A percentile compares a stretch with the other conserved stretches of the same genome.
phyloP scores from a whole-genome alignment of 1,140 invertebrate species.

The Drosophila tsacasi region DNA sequence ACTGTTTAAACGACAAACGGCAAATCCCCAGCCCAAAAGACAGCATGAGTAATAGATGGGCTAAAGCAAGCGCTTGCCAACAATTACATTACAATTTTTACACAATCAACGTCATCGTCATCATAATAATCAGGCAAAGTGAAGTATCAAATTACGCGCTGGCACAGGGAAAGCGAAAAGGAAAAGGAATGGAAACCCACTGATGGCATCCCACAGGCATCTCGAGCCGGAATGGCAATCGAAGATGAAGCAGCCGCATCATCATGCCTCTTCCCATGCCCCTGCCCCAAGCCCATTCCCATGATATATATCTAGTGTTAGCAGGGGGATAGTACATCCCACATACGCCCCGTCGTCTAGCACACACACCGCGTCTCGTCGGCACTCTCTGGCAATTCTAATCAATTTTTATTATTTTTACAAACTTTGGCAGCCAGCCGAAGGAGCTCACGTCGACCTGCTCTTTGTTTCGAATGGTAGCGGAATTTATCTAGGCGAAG shows the following conservation, averaged over 20 bases:
- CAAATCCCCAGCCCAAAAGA: not conserved
- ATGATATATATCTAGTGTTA: constrained; percentile 12
- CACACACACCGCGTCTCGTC: constrained; percentile 24
- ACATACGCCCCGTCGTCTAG: constrained; percentile 59
- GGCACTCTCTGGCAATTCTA: constrained; percentile 76
- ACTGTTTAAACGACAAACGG: constrained; percentile 53
- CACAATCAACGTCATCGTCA: constrained; percentile 80
- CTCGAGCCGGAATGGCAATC: constrained; percentile 60
- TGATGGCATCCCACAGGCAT: constrained; percentile 52
- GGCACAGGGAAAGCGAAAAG: constrained; percentile 21
- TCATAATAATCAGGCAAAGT: constrained; percentile 82
- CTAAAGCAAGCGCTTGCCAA: constrained; percentile 50
- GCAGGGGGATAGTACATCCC: constrained; percentile 27
- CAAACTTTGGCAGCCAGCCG: constrained; percentile 62
- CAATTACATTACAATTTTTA: constrained; percentile 84
- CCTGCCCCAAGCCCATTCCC: not conserved
- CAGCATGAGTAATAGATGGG: constrained; percentile 5
- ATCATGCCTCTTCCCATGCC: constrained; percentile 13
- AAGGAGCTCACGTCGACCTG: constrained; percentile 38
- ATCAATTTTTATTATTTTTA: constrained; percentile 85
- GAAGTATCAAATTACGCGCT: constrained; percentile 78
- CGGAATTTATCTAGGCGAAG: constrained; percentile 71
- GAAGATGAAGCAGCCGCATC: constrained; percentile 60
- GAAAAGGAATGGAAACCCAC: constrained; percentile 23
- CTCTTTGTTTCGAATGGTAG: constrained; percentile 68